Percentiles rank a stretch among this genome's conserved stretches.
phyloP scores from a whole-genome alignment of 2,888 invertebrate species.

The Caenorhabditis macrosperma region DNA sequence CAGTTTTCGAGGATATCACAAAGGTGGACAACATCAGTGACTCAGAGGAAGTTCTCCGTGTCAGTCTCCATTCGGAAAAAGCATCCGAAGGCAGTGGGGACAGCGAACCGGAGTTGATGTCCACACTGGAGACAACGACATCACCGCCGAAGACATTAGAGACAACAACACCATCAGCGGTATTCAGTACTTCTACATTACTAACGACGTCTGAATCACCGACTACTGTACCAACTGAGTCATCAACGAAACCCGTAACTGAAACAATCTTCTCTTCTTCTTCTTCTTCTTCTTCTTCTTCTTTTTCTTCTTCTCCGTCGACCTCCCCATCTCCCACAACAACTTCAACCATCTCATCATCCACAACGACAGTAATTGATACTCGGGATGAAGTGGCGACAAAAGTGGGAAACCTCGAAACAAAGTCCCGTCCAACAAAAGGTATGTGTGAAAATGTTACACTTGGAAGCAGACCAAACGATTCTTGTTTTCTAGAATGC shows the following conservation, averaged over 20 bases:
- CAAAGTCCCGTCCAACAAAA: slow-evolving; percentile 31
- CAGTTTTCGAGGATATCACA: slow-evolving; percentile 58
- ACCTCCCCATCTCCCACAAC: slow-evolving; percentile 13
- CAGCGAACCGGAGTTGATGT: slow-evolving; percentile 35
- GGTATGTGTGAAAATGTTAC: slow-evolving; percentile 37
- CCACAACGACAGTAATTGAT: slow-evolving; percentile 18
- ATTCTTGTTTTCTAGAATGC: slow-evolving; percentile 48
- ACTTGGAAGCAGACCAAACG: neutral
- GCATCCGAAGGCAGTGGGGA: slow-evolving; percentile 31
- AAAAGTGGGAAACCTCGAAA: slow-evolving; percentile 16
- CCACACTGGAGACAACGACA: slow-evolving; percentile 40
- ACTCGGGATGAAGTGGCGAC: slow-evolving; percentile 40
- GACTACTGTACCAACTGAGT: slow-evolving; percentile 26
- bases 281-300: slow-evolving; percentile 11
- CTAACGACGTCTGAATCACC: slow-evolving; percentile 29
- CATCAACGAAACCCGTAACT: slow-evolving; percentile 24
- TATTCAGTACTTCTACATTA: slow-evolving; percentile 26
- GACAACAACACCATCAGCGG: slow-evolving; percentile 20
- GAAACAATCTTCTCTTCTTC: slow-evolving; percentile 18
- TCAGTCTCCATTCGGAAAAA: slow-evolving; percentile 11
- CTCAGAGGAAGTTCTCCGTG: slow-evolving; percentile 28
- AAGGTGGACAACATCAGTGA: slow-evolving; percentile 40
- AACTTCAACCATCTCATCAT: slow-evolving; percentile 29
- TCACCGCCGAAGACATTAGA: slow-evolving; percentile 11
- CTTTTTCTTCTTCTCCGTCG: neutral